phyloP scores from a whole-genome alignment of 1,140 invertebrate genomes.

The Aphis gossypii region DNA sequence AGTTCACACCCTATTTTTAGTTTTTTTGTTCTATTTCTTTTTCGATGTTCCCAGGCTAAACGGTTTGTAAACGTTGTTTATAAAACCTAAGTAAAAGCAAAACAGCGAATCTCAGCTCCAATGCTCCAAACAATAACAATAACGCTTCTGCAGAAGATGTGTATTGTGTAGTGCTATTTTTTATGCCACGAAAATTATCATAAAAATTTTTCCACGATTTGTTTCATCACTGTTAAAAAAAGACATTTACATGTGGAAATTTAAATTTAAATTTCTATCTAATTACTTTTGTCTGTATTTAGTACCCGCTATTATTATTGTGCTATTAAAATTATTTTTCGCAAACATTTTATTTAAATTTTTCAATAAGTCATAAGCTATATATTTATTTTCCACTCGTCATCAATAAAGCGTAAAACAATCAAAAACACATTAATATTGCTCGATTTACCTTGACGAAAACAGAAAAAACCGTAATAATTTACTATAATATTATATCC shows the following conservation, averaged over 20 bases:
- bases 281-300: background rate
- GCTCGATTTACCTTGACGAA: background rate
- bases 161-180: background rate
- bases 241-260: background rate
- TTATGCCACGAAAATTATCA: background rate
- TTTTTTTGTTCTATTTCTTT: background rate
- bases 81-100: background rate
- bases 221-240: background rate
- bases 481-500: background rate
- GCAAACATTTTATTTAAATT: background rate
- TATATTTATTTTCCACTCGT: background rate
- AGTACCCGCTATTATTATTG: background rate
- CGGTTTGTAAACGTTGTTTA: background rate
- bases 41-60: background rate
- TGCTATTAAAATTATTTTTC: constrained; percentile 7
- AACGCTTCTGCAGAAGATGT: background rate
- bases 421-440: constrained; percentile 24
- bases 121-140: background rate
- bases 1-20: background rate
- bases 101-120: background rate
- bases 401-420: background rate
- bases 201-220: background rate
- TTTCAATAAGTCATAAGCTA: background rate
- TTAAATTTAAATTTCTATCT: background rate
- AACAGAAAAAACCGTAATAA: background rate